A percentile compares a stretch with the other conserved stretches of the same genome.
phyloP scores from a whole-genome alignment of 1,140 invertebrate species.

The Oedothorax gibbosus region DNA sequence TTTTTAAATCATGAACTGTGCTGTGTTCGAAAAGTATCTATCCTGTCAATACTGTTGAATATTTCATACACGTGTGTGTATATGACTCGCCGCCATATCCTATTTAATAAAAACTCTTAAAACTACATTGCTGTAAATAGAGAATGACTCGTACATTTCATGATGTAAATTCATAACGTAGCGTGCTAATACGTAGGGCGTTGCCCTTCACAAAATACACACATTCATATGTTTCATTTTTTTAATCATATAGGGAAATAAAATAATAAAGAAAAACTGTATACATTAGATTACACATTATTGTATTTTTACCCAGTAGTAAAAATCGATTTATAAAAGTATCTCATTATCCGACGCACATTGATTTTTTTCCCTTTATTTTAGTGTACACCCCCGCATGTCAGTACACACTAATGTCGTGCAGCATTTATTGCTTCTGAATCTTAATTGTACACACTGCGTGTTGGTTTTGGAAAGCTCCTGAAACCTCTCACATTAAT shows the following conservation, averaged over 20 bases:
- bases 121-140: not conserved
- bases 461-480: not conserved
- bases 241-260: constrained; percentile 43
- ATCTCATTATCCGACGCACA: constrained; percentile 52
- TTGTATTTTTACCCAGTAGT: constrained; percentile 37
- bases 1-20: too few relatives aligned
- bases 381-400: constrained; percentile 42
- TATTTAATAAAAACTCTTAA: too few relatives aligned
- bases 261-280: constrained; percentile 38
- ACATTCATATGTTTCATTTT: constrained; percentile 46
- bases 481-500: constrained; percentile 7
- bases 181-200: constrained; percentile 42
- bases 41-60: too few relatives aligned
- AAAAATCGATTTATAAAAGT: constrained; percentile 56
- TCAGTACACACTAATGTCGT: constrained; percentile 49
- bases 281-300: constrained; percentile 58
- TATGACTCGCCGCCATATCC: too few relatives aligned
- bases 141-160: not conserved
- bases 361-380: constrained; percentile 39
- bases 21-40: too few relatives aligned
- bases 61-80: too few relatives aligned
- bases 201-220: constrained; percentile 30
- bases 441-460: constrained; percentile 49
- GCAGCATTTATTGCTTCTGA: constrained; percentile 38
- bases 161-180: constrained; percentile 15